Evolutionary conservation across 2,797 vertebrate species (phyloP).

Genomic region (Channallabes apus): DNA sequence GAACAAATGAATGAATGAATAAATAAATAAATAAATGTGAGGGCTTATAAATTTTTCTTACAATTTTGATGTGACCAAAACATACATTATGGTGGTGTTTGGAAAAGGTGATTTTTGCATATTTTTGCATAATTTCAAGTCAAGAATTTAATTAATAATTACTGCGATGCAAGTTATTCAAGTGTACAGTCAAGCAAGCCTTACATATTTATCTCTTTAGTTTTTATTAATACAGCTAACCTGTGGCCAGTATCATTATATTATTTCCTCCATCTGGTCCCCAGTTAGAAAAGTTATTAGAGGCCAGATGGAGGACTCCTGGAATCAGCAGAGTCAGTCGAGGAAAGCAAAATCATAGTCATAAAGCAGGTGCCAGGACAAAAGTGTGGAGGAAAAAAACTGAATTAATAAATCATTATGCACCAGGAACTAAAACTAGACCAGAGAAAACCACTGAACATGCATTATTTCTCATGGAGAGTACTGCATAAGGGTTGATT

Average conservation of each 20-base stretch:
- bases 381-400: background rate
- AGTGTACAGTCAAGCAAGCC: background rate
- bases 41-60: no score
- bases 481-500: background rate
- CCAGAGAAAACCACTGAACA: background rate
- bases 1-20: no score
- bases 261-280: background rate
- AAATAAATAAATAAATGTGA: no score
- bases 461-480: background rate
- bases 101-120: no score
- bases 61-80: no score
- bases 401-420: slow-evolving; percentile 18
- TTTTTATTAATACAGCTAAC: slow-evolving; percentile 10
- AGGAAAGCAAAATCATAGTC: background rate
- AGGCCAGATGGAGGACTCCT: slow-evolving; percentile 13
- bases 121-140: background rate
- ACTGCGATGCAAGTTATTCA: background rate
- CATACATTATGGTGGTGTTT: no score
- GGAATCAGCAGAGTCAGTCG: background rate
- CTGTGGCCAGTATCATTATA: background rate
- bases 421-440: background rate
- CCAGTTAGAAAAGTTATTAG: slow-evolving; percentile 1
- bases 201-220: background rate
- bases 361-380: slow-evolving; percentile 18
- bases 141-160: background rate